These are phyloP conservation scores for Sceliomorpha sp. DNA, from an alignment of 2,888 invertebrate species.

Conservation along the genomic window DNA sequence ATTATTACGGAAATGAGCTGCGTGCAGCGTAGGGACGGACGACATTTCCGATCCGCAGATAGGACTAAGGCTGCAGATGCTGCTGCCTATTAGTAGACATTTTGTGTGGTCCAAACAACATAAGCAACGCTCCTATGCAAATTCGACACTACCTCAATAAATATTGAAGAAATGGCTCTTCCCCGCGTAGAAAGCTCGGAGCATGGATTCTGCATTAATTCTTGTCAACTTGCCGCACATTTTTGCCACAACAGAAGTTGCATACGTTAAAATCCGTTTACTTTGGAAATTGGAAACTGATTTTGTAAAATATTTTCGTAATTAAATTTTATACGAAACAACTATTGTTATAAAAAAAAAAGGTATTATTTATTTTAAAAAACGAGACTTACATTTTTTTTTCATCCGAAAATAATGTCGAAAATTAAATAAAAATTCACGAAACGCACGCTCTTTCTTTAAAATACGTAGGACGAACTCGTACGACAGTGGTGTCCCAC, in stretches of 20 bases:
- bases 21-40: constrained; percentile 45
- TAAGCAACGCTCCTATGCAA: constrained; percentile 76
- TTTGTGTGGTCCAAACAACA: constrained; percentile 76
- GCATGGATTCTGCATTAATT: constrained; percentile 72
- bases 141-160: constrained; percentile 77
- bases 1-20: constrained; percentile 53
- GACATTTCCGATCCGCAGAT: constrained; percentile 69
- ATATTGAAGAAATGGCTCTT: constrained; percentile 73
- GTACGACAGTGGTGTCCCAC: too few relatives aligned
- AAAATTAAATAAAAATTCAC: too few relatives aligned
- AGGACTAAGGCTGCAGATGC: constrained; percentile 58
- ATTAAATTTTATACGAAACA: too few relatives aligned
- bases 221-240: constrained; percentile 58
- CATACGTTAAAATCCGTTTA: constrained; percentile 28
- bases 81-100: constrained; percentile 76
- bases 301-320: too few relatives aligned
- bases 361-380: too few relatives aligned
- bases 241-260: constrained; percentile 52
- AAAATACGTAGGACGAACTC: too few relatives aligned
- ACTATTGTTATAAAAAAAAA: too few relatives aligned
- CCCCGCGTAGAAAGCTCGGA: constrained; percentile 58
- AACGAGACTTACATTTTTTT: too few relatives aligned
- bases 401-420: too few relatives aligned
- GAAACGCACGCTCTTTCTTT: too few relatives aligned
- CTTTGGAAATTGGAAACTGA: constrained; percentile 28